Evolutionary conservation across 2,113 vertebrate genomes (phyloP).

Genomic region (Brachypteracias leptosomus): DNA sequence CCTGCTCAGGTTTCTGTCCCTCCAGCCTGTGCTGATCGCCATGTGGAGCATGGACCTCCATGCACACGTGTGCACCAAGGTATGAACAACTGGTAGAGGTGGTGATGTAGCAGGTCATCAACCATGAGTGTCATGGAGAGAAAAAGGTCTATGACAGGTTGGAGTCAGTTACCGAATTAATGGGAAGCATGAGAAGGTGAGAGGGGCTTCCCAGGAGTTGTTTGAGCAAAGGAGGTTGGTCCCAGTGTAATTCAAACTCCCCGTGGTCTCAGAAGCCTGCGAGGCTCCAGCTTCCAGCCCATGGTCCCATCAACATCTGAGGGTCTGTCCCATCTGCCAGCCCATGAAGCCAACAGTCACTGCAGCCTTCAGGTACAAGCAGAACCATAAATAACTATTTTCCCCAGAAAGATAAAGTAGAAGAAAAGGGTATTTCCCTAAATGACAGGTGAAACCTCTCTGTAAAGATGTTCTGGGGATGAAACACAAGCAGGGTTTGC

Average conservation of each 20-base stretch:
- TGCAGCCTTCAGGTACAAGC: background rate
- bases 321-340: background rate
- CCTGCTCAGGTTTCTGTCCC: background rate
- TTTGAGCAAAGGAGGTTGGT: background rate
- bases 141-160: background rate
- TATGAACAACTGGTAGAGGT: background rate
- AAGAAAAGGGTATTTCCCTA: background rate
- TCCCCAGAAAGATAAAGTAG: background rate
- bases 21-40: background rate
- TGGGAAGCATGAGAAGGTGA: background rate
- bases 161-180: slow-evolving; percentile 5
- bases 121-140: background rate
- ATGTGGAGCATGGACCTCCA: background rate
- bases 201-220: background rate
- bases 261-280: fast-evolving
- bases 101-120: slow-evolving; percentile 19
- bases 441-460: background rate
- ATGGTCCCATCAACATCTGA: fast-evolving
- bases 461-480: background rate
- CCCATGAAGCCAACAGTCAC: background rate
- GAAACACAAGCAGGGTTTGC: background rate
- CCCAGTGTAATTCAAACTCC: background rate
- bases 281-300: background rate
- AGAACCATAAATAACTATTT: background rate
- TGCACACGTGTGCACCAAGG: background rate